phyloP scores from a whole-genome alignment of 2,888 invertebrate genomes.

The Rugalucina vietnamica region DNA sequence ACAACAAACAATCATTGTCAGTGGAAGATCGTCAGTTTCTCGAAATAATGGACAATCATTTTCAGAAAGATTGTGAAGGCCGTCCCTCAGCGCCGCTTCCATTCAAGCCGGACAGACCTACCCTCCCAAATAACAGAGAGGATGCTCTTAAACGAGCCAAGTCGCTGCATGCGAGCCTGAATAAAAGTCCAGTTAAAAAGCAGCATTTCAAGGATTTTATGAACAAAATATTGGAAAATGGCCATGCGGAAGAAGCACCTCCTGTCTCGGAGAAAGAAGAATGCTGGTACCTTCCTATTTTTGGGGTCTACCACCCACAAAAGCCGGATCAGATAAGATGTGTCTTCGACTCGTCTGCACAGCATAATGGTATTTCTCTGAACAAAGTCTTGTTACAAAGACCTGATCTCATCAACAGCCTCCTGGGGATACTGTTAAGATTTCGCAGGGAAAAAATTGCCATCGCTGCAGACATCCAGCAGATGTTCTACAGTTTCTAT shows the following conservation, averaged over 20 bases:
- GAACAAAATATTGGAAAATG: neutral
- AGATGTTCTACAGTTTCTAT: conserved; percentile 58
- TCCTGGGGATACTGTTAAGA: conserved; percentile 46
- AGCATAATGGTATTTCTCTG: conserved; percentile 12
- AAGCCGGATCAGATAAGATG: conserved; percentile 35
- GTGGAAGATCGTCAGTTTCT: neutral
- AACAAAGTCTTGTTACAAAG: conserved; percentile 34
- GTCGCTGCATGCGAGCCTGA: neutral
- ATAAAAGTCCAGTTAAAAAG: neutral
- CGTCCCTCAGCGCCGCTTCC: neutral
- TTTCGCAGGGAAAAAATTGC: conserved; percentile 51
- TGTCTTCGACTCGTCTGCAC: conserved; percentile 54
- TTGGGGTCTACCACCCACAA: neutral
- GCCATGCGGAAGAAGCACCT: conserved; percentile 9
- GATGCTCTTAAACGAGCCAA: neutral
- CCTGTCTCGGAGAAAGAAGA: neutral
- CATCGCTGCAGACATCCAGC: conserved; percentile 51
- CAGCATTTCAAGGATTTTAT: neutral
- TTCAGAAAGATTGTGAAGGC: neutral
- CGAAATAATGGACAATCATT: neutral
- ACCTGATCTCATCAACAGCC: conserved; percentile 52
- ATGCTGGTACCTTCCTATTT: conserved; percentile 14
- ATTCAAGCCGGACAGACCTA: neutral
- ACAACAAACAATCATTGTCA: neutral
- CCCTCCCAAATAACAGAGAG: neutral